phyloP scores from a whole-genome alignment of 2,888 invertebrate species.

The Ypsolopha sequella region DNA sequence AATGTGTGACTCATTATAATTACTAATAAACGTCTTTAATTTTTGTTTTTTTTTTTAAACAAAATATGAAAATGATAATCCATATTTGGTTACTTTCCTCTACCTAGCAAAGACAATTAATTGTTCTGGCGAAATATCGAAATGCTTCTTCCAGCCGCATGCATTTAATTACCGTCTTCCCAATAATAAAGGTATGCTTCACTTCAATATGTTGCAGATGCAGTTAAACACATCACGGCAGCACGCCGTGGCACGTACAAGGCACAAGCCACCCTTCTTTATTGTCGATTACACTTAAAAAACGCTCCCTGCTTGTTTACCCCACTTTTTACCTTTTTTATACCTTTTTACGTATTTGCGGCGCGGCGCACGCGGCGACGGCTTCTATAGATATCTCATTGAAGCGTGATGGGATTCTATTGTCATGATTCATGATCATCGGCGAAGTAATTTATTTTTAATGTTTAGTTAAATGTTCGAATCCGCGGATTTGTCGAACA shows the following conservation, averaged over 20 bases:
- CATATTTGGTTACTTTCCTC: too few relatives aligned
- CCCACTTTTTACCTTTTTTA: constrained; percentile 66
- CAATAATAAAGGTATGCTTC: too few relatives aligned
- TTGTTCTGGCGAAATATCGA: too few relatives aligned
- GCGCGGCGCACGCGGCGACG: constrained; percentile 53
- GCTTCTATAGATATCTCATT: constrained; percentile 48
- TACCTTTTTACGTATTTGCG: constrained; percentile 55
- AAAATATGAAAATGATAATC: too few relatives aligned
- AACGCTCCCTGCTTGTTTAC: constrained; percentile 63
- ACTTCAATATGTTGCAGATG: constrained; percentile 29
- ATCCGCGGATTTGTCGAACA: constrained; percentile 33
- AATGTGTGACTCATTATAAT: too few relatives aligned
- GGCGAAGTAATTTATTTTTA: constrained; percentile 55
- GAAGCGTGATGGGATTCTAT: constrained; percentile 47
- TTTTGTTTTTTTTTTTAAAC: too few relatives aligned
- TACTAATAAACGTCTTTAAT: too few relatives aligned
- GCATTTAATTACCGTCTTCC: too few relatives aligned
- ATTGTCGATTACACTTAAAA: constrained; percentile 36
- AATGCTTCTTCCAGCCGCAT: too few relatives aligned
- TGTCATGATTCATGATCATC: constrained; percentile 39
- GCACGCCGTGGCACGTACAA: constrained; percentile 33
- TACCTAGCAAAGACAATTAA: too few relatives aligned
- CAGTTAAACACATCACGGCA: constrained; percentile 1
- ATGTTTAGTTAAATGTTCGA: constrained; percentile 55
- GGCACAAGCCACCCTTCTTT: constrained; percentile 48